These are phyloP conservation scores for Pedicia rivosa DNA, from an alignment of 2,888 invertebrate species.

Conservation along the genomic window DNA sequence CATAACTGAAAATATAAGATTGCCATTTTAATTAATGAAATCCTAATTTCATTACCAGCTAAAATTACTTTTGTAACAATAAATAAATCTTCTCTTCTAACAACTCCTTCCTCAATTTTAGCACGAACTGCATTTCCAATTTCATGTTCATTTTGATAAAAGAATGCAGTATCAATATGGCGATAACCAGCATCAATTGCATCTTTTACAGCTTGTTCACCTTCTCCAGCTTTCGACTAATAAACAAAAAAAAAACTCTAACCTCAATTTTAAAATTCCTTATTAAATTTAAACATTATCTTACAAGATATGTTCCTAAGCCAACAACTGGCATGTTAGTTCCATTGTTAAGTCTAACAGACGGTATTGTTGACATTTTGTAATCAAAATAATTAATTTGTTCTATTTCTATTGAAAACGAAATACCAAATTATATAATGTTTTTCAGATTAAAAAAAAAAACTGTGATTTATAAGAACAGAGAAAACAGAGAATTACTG, in stretches of 20 bases:
- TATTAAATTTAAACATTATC: conserved; percentile 12
- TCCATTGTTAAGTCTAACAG: conserved; percentile 39
- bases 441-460: no score
- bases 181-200: conserved; percentile 61
- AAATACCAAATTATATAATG: no score
- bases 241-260: no score
- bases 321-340: conserved; percentile 43
- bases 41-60: not conserved
- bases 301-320: conserved; percentile 56
- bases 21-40: no score
- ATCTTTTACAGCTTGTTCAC: conserved; percentile 45
- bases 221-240: conserved; percentile 49
- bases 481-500: no score
- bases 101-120: conserved; percentile 44
- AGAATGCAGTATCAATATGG: conserved; percentile 45
- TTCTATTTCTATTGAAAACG: no score
- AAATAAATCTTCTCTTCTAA: conserved; percentile 51
- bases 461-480: no score
- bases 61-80: conserved; percentile 40
- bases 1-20: conserved; percentile 4
- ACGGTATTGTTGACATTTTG: conserved; percentile 31
- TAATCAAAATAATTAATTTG: no score
- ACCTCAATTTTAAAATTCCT: no score
- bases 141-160: conserved; percentile 53
- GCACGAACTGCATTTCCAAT: conserved; percentile 45